A percentile compares a stretch with the other conserved stretches of the same genome.
Evolutionary conservation across 1,140 invertebrate species (phyloP).

Genomic region (Sycophila sp.): DNA sequence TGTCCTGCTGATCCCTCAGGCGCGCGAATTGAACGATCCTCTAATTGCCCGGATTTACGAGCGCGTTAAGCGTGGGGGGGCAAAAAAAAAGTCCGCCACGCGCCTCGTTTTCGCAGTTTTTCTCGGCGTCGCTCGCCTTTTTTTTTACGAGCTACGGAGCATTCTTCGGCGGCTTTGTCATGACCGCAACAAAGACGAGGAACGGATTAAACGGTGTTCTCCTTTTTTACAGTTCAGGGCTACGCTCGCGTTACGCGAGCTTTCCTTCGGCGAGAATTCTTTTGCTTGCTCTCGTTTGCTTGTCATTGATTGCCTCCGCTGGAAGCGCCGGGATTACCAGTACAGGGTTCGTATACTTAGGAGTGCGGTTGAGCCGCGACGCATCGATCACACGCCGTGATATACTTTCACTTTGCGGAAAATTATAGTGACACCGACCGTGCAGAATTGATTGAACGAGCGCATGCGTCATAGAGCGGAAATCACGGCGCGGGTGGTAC

Average conservation of each 20-base stretch:
- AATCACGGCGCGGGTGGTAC: too few relatives aligned
- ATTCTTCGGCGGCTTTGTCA: conserved; percentile 17
- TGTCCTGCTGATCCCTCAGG: not conserved
- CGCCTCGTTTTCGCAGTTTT: not conserved
- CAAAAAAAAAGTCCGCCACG: conserved; percentile 19
- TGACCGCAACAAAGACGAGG: conserved; percentile 6
- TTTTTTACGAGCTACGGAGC: not conserved
- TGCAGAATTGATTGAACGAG: too few relatives aligned
- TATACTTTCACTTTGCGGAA: too few relatives aligned
- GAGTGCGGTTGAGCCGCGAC: too few relatives aligned
- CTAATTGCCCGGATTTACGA: conserved; percentile 55
- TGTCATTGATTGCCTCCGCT: too few relatives aligned
- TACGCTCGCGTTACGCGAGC: too few relatives aligned
- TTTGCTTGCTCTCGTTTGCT: not conserved
- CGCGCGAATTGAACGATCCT: conserved; percentile 32
- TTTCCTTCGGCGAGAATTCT: too few relatives aligned
- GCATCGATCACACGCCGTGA: too few relatives aligned
- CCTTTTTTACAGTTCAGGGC: not conserved
- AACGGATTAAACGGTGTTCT: not conserved
- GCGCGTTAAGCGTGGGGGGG: conserved; percentile 31
- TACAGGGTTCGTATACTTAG: too few relatives aligned
- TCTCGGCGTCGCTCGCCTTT: not conserved
- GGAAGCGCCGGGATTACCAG: too few relatives aligned
- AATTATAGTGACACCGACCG: too few relatives aligned
- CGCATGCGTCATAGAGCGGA: too few relatives aligned